phyloP scores from a whole-genome alignment of 2,113 vertebrate species.

The Hypomesus transpacificus region DNA sequence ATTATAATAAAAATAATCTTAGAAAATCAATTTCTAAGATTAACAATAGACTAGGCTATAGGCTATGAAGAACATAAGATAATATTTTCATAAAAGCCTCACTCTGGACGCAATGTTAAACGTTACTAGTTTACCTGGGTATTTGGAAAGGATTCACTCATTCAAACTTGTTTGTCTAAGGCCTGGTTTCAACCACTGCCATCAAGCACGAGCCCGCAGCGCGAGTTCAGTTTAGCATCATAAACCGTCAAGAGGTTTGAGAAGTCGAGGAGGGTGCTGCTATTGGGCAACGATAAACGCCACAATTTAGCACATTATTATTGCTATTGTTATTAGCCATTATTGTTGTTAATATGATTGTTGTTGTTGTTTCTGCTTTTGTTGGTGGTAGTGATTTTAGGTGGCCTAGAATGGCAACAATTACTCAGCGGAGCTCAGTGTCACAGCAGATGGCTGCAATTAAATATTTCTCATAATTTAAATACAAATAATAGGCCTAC shows the following conservation, averaged over 20 bases:
- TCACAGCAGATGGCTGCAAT: too few species aligned
- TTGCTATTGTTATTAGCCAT: too few species aligned
- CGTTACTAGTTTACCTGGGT: background rate
- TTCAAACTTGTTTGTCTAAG: constrained; percentile 49
- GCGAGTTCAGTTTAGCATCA: constrained; percentile 22
- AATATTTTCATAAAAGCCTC: background rate
- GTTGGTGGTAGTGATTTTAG: too few species aligned
- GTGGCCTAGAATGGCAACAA: too few species aligned
- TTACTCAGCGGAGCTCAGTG: too few species aligned
- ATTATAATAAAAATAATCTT: too few species aligned
- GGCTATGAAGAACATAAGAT: background rate
- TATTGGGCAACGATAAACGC: constrained; percentile 24
- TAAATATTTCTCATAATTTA: too few species aligned
- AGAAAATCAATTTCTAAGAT: background rate
- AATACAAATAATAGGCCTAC: too few species aligned
- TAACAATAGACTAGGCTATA: background rate
- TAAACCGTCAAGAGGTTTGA: constrained; percentile 44
- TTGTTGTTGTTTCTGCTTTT: too few species aligned
- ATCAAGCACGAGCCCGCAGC: constrained; percentile 46
- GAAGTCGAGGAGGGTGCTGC: constrained; percentile 29
- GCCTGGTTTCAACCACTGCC: constrained; percentile 55
- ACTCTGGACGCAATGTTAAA: too few species aligned
- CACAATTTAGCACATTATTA: constrained; percentile 2
- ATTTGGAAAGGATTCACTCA: constrained; percentile 28
- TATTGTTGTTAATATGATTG: too few species aligned